A percentile compares a stretch with the other conserved stretches of the same genome.
phyloP scores from a whole-genome alignment of 2,113 vertebrate genomes.

The Austrofundulus limnaeus region DNA sequence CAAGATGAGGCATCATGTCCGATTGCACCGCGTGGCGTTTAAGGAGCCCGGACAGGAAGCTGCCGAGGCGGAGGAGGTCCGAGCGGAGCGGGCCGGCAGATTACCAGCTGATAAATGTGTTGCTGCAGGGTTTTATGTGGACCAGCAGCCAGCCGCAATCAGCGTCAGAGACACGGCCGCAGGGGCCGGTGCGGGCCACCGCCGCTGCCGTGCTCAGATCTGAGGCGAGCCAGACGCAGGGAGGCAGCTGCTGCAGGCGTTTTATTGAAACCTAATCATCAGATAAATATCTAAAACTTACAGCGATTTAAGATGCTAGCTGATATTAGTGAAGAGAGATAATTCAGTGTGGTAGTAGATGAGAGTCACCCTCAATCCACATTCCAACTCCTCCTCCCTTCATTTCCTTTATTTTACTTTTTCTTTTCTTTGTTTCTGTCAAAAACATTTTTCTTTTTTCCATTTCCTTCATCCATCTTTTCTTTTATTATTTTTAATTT shows the following conservation, averaged over 20 bases:
- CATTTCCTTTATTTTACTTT: background rate
- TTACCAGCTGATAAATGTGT: constrained; percentile 69
- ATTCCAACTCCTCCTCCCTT: background rate
- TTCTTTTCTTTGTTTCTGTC: too few species aligned
- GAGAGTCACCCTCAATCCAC: too few species aligned
- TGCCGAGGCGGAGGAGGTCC: constrained; percentile 4
- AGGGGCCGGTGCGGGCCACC: background rate
- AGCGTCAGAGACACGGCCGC: constrained; percentile 52
- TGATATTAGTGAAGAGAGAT: too few species aligned
- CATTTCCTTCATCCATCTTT: too few species aligned
- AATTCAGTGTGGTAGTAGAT: too few species aligned
- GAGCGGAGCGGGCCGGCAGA: constrained; percentile 42
- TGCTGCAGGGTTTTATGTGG: constrained; percentile 37
- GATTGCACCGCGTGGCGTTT: background rate
- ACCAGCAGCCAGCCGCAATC: constrained; percentile 56
- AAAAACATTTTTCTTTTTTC: background rate
- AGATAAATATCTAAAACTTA: too few species aligned
- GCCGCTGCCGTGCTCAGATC: constrained; percentile 2
- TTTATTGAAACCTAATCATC: too few species aligned
- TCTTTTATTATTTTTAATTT: background rate
- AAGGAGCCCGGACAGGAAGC: background rate
- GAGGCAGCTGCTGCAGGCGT: constrained; percentile 43
- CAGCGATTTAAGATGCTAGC: too few species aligned
- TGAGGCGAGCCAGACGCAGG: constrained; percentile 33
- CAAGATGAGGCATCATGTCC: constrained; percentile 8